A percentile compares a stretch with the other conserved stretches of the same genome.
phyloP scores from a whole-genome alignment of 2,797 vertebrate species.

The Onychomys leucogaster region DNA sequence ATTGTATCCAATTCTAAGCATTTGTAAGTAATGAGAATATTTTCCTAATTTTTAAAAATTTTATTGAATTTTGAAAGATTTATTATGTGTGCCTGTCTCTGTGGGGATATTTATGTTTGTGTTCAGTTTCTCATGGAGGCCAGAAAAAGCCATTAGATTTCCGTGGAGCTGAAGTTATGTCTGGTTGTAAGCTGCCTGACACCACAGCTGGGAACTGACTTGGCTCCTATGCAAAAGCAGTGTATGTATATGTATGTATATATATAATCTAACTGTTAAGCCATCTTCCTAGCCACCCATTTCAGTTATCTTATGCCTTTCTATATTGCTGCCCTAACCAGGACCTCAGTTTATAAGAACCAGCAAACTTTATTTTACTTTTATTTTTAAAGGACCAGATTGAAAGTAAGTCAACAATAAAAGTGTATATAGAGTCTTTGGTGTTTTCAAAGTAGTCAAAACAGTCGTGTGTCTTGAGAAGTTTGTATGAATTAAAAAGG shows the following conservation, averaged over 20 bases:
- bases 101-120: too few species aligned
- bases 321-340: neutral
- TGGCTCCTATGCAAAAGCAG: neutral
- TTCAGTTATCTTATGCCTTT: neutral
- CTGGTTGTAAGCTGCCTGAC: neutral
- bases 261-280: neutral
- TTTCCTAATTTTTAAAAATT: neutral
- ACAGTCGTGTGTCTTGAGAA: neutral
- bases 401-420: neutral
- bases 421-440: neutral
- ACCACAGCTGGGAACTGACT: neutral
- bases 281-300: neutral
- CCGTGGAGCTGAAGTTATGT: neutral
- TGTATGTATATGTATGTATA: neutral
- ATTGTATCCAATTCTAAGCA: neutral
- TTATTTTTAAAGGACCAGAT: neutral
- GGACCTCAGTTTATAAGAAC: neutral
- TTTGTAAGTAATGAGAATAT: conserved; percentile 36
- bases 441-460: neutral
- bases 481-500: conserved; percentile 5
- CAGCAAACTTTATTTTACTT: neutral
- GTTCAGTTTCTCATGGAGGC: neutral
- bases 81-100: neutral
- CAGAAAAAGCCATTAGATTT: neutral
- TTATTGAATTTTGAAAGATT: neutral